These are phyloP conservation scores for Virgularia gustaviana DNA, from an alignment of 92 coral and sea anemone genomes.

Conservation along the genomic window DNA sequence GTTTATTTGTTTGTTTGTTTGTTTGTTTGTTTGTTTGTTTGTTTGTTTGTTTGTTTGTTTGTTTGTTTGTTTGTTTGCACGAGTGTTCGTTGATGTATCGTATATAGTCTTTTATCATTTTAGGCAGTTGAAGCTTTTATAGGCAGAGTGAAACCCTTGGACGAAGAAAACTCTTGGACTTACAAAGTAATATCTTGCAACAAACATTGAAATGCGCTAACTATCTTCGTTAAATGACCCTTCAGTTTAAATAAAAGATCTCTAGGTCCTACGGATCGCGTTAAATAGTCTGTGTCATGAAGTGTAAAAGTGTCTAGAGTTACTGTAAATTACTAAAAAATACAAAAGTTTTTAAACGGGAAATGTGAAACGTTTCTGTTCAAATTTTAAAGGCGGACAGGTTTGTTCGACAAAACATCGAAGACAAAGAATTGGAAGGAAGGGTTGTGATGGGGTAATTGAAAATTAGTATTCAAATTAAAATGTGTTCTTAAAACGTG, in stretches of 20 bases:
- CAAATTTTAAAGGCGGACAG: constrained; percentile 50
- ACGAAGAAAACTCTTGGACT: constrained; percentile 78
- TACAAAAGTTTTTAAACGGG: background rate
- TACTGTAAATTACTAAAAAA: background rate
- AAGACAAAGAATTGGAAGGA: constrained; percentile 89
- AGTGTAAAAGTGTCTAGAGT: no score
- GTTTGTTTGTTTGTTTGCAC: no score
- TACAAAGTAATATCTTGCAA: constrained; percentile 62
- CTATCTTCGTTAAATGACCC: no score
- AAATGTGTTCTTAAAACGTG: no score
- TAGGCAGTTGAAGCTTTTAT: constrained; percentile 86
- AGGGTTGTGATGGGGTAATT: constrained; percentile 73
- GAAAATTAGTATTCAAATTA: no score
- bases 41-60: no score
- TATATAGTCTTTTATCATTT: background rate
- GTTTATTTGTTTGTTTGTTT: no score
- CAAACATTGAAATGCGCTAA: no score
- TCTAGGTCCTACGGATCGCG: no score
- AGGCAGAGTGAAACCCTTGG: constrained; percentile 80
- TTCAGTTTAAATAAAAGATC: no score
- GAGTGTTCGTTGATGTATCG: background rate
- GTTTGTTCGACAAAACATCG: constrained; percentile 68
- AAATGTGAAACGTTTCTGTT: background rate
- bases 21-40: no score
- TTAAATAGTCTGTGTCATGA: no score